Base-by-base conservation (phyloP, 2,888 invertebrate genomes). In the Podabrus alpinus region DNA sequence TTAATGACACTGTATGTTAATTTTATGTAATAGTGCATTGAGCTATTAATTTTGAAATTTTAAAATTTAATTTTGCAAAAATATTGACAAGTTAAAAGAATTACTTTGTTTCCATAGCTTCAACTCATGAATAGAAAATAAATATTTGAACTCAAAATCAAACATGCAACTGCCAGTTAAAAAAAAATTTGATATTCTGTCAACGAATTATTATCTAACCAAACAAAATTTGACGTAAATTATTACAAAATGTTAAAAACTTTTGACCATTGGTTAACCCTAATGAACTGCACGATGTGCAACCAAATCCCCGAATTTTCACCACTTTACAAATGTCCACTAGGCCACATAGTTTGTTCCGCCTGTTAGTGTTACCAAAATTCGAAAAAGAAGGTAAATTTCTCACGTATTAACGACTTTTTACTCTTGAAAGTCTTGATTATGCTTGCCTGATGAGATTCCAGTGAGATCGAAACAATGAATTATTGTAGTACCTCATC, bases 261-360 rank as follows among this genome's bases (percentile, higher is more conserved):
- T 19, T 10, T 9, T n/a, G 82, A 83, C 67, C 83, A 83, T 64
- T 84, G 84, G 84, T 76, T 82, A 68, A 82, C 84, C 70, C 69
- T 80, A 66, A 82, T 83, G 82, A 80, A 79, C n/a, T 87, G 87
- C 78, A 82, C 79, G 61, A 74, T 83, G 15, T 87, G 87, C 78
- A 81, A 82, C 71, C 78, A 82, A 29, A 84, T 83, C 25, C 85
- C 84, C 11, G 85, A 85, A 71, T 79, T 75, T 66, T 82, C 83
- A 24, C 86, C 86, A 5, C 71, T 86, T 13, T 86, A 83, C 74
- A 81, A 83, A 76, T 87, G 87, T 78, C 81, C 81, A 21, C 76
- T 83, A 73, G 83, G 84, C 60, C 86, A 86, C 75, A 81, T 83
- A 59, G 81, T 84, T 73, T 87, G 87, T 78, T 77, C 78, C 60